phyloP scores from a whole-genome alignment of 2,797 vertebrate genomes.

The Cynodonichthys magdalenae region DNA sequence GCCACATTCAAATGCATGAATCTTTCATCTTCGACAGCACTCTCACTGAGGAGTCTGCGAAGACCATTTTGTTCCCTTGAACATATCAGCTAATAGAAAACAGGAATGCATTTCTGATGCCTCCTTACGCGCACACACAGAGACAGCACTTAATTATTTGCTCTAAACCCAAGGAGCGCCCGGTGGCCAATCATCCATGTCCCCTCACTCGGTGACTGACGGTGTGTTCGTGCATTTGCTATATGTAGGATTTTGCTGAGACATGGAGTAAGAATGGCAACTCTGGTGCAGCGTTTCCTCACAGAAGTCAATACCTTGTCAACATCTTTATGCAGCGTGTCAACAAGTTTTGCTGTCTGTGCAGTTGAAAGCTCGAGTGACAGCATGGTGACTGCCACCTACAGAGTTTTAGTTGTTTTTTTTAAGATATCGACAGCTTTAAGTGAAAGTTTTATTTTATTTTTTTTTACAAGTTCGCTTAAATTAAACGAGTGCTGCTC shows the following conservation, averaged over 20 bases:
- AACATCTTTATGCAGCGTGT: constrained; percentile 60
- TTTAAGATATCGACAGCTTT: constrained; percentile 22
- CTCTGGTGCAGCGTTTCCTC: constrained; percentile 50
- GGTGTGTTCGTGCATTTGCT: constrained; percentile 37
- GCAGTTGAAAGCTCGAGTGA: constrained; percentile 53
- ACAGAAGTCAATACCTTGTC: constrained; percentile 67
- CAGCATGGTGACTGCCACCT: constrained; percentile 52
- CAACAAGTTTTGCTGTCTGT: constrained; percentile 56
- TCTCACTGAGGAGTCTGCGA: constrained; percentile 57
- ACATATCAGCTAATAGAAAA: constrained; percentile 62
- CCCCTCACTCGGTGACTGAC: constrained; percentile 38
- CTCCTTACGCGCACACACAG: constrained; percentile 45
- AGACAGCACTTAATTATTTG: constrained; percentile 69
- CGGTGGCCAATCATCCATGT: constrained; percentile 51
- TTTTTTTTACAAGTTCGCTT: constrained; percentile 10
- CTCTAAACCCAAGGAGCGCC: constrained; percentile 47
- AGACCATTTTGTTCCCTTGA: constrained; percentile 67
- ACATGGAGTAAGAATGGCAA: constrained; percentile 36
- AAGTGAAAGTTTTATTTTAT: not conserved
- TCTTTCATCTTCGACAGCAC: constrained; percentile 72
- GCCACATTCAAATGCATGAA: constrained; percentile 75
- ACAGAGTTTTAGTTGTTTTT: constrained; percentile 37
- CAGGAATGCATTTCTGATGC: constrained; percentile 47
- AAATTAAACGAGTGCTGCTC: constrained; percentile 28
- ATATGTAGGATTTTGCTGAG: constrained; percentile 34